Conservation (phyloP, 2,888 invertebrate genomes). For the Heliconius sara region DNA sequence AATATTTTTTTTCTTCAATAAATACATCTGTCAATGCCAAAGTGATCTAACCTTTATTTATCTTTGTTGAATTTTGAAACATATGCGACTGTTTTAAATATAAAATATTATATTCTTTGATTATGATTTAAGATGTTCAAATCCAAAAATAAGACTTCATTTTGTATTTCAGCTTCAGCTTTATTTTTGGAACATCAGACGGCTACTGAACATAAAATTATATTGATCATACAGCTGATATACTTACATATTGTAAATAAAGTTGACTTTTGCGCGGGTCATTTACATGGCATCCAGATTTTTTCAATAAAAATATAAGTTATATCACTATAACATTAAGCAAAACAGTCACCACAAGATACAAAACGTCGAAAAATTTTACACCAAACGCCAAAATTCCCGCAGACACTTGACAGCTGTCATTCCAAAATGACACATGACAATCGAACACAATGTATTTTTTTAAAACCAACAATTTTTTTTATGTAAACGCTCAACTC, state of each 20-base stretch:
- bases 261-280: too few relatives aligned
- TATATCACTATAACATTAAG: not conserved
- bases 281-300: too few relatives aligned
- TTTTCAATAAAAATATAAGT: not conserved
- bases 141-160: too few relatives aligned
- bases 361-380: not conserved
- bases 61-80: not conserved
- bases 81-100: not conserved
- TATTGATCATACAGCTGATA: too few relatives aligned
- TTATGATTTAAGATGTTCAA: too few relatives aligned
- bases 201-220: too few relatives aligned
- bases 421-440: constrained; percentile 10
- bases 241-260: too few relatives aligned
- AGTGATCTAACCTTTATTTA: constrained; percentile 5
- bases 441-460: constrained; percentile 29
- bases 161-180: too few relatives aligned
- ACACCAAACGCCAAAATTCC: constrained; percentile 4
- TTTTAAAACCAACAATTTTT: constrained; percentile 16
- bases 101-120: too few relatives aligned
- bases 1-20: not conserved
- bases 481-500: constrained; percentile 62
- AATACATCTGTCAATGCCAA: not conserved
- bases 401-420: constrained; percentile 3
- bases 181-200: too few relatives aligned
- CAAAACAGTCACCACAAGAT: not conserved